Evolutionary conservation across 2,888 invertebrate genomes (phyloP), one percentile per base, ranked within the genome.

Genomic region (Ptilodon capucinus): DNA sequence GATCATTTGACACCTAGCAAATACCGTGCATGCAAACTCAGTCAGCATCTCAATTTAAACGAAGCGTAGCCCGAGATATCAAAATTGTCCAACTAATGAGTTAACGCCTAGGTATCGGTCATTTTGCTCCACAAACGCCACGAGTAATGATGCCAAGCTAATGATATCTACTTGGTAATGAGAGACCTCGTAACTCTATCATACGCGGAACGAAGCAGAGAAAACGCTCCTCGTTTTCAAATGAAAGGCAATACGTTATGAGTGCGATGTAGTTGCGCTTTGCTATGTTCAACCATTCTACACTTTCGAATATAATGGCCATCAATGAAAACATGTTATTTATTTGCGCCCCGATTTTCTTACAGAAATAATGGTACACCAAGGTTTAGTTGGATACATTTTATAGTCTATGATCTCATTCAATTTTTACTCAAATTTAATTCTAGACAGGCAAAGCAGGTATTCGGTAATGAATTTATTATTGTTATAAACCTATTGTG

Each of bases 171-270:
- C 48, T 6, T 63, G 60, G 80, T 83, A 86, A 86, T 77, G 75
- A 80, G 81, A 85, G 74, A 70, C 74, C 65, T 62, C 75, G 84
- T 81, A 84, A 86, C 81, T 82, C 79, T 83, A 85, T 84, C 84
- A 84, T 81, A 82, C 66, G 79, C 76, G 74, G 74, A 74, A 74
- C 13, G 74, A 80, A 75, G 76, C 63, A 71, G 84, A 83, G 86
- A 87, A 86, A 88, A 63, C 68, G 67, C 73, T 77, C 79, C 80
- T 80, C 76, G 73, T 79, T 81, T 78, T 75, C 82, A 76, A 84
- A 85, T 77, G 85, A 84, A 84, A 86, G 83, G 76, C 71, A 79
- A 84, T 81, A 81, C 76, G 72, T 81, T 73, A 77, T 63, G 56
- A 23, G 23, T 11, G 25, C 14, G 25, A 25, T n/a, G 13, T 18